Evolutionary conservation across 1,140 invertebrate genomes (phyloP), one percentile per base, ranked within the genome.

Genomic region (Tigriopus japonicus): DNA sequence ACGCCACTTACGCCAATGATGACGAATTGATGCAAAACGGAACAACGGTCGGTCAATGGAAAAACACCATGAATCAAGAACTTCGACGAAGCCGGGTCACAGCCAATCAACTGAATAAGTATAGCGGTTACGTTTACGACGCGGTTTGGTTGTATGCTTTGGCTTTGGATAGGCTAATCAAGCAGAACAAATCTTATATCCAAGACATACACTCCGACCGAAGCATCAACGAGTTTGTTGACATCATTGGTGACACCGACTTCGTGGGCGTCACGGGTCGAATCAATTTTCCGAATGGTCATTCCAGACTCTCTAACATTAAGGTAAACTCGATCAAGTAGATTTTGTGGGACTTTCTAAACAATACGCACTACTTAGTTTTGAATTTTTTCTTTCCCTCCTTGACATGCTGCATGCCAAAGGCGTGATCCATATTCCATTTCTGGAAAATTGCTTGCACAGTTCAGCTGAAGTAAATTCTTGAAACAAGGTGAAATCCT

Each of bases 111-210:
- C 2, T 40, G 14, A 61, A 53, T 28, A 72, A 78, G 53, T 88
- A 85, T 70, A 84, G 80, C 9, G 82, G 83, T 1, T 88, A 82
- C 68, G 75, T 75, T 0, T 89, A 89, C 69, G 86, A 90, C 72
- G 86, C 85, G 0, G 81, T 87, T 49, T 89, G 86, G 86, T 80
- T 80, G 1, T 88, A 85, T 69, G 86, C 84, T 6, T 72, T 79
- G 15, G 85, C 84, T 1, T 69, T 85, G 17, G 77, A 85, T 65
- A 73, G 76, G 63, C 69, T 87, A 0, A 67, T 82, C 0, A 77
- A 74, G 52, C 45, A 72, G 45, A 73, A 81, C 68, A 74, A 76
- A 12, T 75, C 77, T 40, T 75, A 76, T 45, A 66, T 80, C 3
- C 72, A 78, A 28, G 73, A 76, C 64, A 67, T 84, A 13, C 80